Evolutionary conservation across 1,140 invertebrate genomes (phyloP), one percentile per base, ranked within the genome.

Genomic region (Ectropis grisescens): DNA sequence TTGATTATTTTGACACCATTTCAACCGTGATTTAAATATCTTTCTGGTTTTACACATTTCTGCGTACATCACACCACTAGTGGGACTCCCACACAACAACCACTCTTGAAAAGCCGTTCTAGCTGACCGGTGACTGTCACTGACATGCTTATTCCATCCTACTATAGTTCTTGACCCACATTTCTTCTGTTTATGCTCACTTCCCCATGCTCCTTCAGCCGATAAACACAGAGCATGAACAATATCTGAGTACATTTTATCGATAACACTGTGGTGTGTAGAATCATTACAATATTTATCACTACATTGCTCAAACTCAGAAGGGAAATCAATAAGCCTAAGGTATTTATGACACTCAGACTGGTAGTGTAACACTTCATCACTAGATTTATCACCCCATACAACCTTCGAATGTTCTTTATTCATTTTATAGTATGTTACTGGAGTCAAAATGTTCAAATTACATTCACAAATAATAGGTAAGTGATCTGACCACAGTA

Each of bases 1-100:
- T n/a, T n/a, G n/a, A n/a, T n/a, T n/a, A 5, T 47, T 44, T 30
- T 49, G 44, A 26, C 48, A 52, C 42, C 37, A 57, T 10, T 33
- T 41, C 11, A 47, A 13, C 1, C 32, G 24, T 10, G 41, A 27
- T 32, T 57, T 57, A 35, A 46, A 56, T 3, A 44, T 12, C 11
- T 37, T 45, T 9, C 36, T 33, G 1, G 14, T 30, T 8, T 33
- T 30, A 14, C 9, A 9, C 19, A 22, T 22, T 9, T 22, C 19
- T 5, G 4, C 19, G 4, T 9, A 22, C 19, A 9, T 9, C 19
- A 4, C 9, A 22, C 19, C 19, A 5, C 4, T 5, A 5, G 4
- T 9, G 4, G 9, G 19, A 4, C 19, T 22, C 4, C 19, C 19
- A 9, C 4, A 9, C 19, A 22, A 22, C 4, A 22, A 5, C 10